A percentile compares a stretch with the other conserved stretches of the same genome.
Conservation (phyloP, 2,113 vertebrate genomes). For the Variabilichromis moorii region DNA sequence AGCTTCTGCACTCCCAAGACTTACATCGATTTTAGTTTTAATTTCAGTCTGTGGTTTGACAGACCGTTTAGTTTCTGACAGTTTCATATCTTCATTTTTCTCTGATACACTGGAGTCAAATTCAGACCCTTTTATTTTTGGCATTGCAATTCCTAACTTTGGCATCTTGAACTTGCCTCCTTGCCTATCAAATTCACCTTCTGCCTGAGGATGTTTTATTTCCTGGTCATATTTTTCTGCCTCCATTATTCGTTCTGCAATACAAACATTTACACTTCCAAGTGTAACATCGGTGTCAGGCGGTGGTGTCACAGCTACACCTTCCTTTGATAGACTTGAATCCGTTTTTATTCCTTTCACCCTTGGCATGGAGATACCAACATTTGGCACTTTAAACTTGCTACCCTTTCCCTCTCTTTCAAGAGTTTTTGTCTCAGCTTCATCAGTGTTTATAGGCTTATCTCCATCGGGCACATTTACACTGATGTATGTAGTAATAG, state of each 20-base stretch:
- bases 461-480: neutral
- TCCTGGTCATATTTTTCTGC: neutral
- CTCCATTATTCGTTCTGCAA: neutral
- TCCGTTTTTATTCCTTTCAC: slow-evolving; percentile 25
- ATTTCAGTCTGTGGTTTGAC: neutral
- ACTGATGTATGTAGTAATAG: neutral
- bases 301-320: neutral
- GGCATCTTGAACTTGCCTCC: slow-evolving; percentile 22
- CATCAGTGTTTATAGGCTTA: neutral
- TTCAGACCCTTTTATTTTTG: neutral
- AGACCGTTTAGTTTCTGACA: neutral
- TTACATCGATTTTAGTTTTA: neutral
- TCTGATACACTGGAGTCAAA: neutral
- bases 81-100: neutral
- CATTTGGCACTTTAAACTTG: slow-evolving; percentile 45
- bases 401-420: slow-evolving; percentile 8
- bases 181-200: neutral
- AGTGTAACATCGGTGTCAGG: neutral
- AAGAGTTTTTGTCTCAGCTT: neutral
- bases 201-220: neutral
- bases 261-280: neutral
- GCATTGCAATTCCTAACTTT: neutral
- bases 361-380: slow-evolving; percentile 37
- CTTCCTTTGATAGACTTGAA: slow-evolving; percentile 8
- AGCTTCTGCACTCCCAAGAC: neutral